These are phyloP conservation scores for Cyphomyrus discorhynchus DNA, from an alignment of 2,113 vertebrate species.

Conservation along the genomic window DNA sequence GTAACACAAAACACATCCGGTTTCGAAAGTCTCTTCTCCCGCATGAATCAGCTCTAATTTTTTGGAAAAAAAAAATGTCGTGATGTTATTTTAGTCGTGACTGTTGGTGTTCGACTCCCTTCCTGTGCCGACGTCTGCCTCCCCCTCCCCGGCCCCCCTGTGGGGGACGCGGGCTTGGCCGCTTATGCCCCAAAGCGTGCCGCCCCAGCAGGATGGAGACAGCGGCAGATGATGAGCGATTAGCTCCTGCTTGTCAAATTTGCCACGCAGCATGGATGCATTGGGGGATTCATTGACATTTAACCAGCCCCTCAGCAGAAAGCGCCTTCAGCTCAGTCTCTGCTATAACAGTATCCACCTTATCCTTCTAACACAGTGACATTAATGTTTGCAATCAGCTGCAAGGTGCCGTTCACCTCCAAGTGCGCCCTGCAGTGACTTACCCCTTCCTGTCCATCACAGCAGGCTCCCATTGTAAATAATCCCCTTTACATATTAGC, in stretches of 20 bases:
- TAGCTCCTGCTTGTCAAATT: constrained; percentile 32
- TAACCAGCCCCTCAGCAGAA: constrained; percentile 31
- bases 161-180: not conserved
- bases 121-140: too few relatives aligned
- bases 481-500: not conserved
- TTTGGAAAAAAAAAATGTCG: not conserved
- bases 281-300: constrained; percentile 39
- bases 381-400: constrained; percentile 3
- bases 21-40: not conserved
- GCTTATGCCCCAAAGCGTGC: constrained; percentile 19
- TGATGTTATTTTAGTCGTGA: not conserved
- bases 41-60: not conserved
- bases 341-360: constrained; percentile 23
- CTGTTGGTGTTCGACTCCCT: not conserved
- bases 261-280: constrained; percentile 29
- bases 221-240: constrained; percentile 34
- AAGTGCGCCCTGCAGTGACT: not conserved
- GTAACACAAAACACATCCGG: not conserved
- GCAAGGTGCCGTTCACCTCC: not conserved
- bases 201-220: constrained; percentile 20
- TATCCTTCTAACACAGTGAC: not conserved
- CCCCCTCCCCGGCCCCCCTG: too few relatives aligned
- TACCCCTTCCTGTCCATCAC: not conserved
- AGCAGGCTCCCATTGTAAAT: not conserved
- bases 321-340: constrained; percentile 21